Evolutionary conservation across 2,113 vertebrate genomes (phyloP).

Genomic region (Pagrus major): DNA sequence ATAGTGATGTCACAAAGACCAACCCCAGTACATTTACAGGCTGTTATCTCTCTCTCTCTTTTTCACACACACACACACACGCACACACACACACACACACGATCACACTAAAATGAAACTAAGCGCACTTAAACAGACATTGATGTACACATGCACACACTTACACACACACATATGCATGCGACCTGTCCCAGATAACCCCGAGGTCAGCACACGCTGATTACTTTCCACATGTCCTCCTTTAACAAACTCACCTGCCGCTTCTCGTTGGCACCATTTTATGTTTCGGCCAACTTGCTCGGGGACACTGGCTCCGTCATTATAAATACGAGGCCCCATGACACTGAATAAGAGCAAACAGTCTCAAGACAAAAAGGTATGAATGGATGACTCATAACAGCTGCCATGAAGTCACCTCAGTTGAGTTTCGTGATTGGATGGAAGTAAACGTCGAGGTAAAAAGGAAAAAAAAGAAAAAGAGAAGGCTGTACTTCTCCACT

Average conservation of each 20-base stretch:
- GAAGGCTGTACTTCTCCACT: slow-evolving; percentile 68
- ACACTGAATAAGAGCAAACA: slow-evolving; percentile 64
- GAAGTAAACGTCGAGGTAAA: slow-evolving; percentile 51
- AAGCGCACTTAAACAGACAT: slow-evolving; percentile 23
- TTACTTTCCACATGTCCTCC: slow-evolving; percentile 40
- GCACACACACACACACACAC: slow-evolving; percentile 25
- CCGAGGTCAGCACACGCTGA: slow-evolving; percentile 42
- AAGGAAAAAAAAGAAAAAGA: slow-evolving; percentile 58
- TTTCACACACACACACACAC: slow-evolving; percentile 25
- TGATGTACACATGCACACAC: background rate
- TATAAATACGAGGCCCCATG: slow-evolving; percentile 73
- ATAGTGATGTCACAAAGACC: slow-evolving; percentile 80
- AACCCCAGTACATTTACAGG: slow-evolving; percentile 42
- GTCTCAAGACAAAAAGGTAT: slow-evolving; percentile 74
- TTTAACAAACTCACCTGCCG: slow-evolving; percentile 74
- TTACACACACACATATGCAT: slow-evolving; percentile 5
- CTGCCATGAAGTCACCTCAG: slow-evolving; percentile 76
- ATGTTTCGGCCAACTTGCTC: slow-evolving; percentile 60
- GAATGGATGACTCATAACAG: slow-evolving; percentile 82
- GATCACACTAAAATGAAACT: background rate
- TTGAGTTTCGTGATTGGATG: slow-evolving; percentile 78
- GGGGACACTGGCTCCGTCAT: slow-evolving; percentile 58
- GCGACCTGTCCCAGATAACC: slow-evolving; percentile 48
- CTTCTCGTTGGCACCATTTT: slow-evolving; percentile 65
- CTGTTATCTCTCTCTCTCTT: slow-evolving; percentile 40